These are phyloP conservation scores for Cinara cedri DNA, from an alignment of 2,888 invertebrate species.

Conservation along the genomic window DNA sequence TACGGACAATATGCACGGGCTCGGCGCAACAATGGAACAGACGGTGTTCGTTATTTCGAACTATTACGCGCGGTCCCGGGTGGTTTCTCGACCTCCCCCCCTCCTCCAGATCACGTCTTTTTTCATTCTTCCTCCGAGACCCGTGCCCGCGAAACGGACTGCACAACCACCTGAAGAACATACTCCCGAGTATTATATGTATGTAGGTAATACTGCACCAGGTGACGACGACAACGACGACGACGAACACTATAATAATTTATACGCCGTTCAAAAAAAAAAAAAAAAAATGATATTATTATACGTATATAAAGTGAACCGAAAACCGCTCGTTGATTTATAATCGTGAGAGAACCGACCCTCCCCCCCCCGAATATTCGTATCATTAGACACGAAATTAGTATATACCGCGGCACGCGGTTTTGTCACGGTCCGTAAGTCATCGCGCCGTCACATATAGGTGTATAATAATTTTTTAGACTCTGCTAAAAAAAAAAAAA, in stretches of 20 bases:
- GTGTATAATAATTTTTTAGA: neutral
- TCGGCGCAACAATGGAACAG: slow-evolving; percentile 28
- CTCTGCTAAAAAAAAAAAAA: too few species aligned
- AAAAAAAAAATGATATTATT: too few species aligned
- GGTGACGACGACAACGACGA: slow-evolving; percentile 30
- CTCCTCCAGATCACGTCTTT: too few species aligned
- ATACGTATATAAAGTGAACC: too few species aligned
- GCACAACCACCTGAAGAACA: too few species aligned
- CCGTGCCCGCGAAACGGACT: slow-evolving; percentile 46
- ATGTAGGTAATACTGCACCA: too few species aligned
- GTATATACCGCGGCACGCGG: too few species aligned
- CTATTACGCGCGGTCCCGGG: neutral
- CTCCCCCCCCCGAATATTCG: neutral
- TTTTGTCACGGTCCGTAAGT: slow-evolving; percentile 55
- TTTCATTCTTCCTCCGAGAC: slow-evolving; percentile 9
- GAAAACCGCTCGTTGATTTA: slow-evolving; percentile 51
- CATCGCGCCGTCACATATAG: too few species aligned
- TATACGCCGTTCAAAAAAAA: slow-evolving; percentile 46
- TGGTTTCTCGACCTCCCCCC: too few species aligned
- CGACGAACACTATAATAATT: neutral
- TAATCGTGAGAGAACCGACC: slow-evolving; percentile 16
- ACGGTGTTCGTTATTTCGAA: slow-evolving; percentile 23
- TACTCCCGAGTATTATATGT: too few species aligned
- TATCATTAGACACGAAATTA: slow-evolving; percentile 55
- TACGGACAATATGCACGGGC: too few species aligned